Evolutionary conservation across 64 coral and sea anemone species (phyloP).

Genomic region (Montipora sp.): DNA sequence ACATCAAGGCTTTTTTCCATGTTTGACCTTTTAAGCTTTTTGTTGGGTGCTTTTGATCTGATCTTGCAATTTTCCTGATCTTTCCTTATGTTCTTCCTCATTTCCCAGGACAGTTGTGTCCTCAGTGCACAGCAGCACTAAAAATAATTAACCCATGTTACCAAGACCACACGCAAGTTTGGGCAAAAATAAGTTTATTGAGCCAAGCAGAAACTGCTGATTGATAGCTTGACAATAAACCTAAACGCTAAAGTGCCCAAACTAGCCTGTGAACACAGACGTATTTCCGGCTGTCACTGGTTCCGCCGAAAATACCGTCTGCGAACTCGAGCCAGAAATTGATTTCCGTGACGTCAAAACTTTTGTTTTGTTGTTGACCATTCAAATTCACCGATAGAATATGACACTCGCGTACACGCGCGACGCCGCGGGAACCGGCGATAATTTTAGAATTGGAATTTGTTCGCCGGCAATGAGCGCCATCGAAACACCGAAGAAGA

Average conservation of each 20-base stretch:
- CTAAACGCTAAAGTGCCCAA: no score
- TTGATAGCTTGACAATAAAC: not conserved
- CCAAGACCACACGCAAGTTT: not conserved
- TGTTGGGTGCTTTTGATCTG: constrained; percentile 1
- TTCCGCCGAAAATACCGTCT: not conserved
- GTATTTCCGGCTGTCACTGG: no score
- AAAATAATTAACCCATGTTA: constrained; percentile 1
- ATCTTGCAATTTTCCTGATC: not conserved
- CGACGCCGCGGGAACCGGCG: not conserved
- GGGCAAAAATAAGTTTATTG: constrained; percentile 19
- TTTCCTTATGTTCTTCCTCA: constrained; percentile 24
- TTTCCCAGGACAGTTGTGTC: constrained; percentile 11
- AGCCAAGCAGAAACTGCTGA: not conserved
- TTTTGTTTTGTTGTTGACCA: not conserved
- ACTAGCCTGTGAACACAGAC: no score
- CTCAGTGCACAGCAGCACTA: not conserved
- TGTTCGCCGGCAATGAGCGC: not conserved
- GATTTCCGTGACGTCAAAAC: not conserved
- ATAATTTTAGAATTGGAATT: not conserved
- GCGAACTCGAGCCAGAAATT: not conserved
- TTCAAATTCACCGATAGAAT: not conserved
- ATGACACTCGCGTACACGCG: not conserved
- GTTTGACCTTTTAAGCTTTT: constrained; percentile 9
- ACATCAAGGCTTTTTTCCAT: constrained; percentile 1
- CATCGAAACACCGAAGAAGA: not conserved